Conservation (phyloP, 2,888 invertebrate genomes). For the Pinctada fucata region DNA sequence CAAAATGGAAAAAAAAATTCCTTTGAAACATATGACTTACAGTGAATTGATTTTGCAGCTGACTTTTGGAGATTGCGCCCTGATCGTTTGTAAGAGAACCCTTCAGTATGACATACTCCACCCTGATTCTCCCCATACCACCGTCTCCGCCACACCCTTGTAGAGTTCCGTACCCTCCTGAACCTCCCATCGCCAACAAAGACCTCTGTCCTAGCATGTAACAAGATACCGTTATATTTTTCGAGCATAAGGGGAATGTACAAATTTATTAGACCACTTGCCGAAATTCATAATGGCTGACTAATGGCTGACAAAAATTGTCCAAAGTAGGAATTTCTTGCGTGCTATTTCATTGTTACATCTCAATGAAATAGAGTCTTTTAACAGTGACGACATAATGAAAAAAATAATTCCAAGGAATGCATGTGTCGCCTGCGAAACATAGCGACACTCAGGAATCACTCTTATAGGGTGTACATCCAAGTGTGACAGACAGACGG, state of each 20-base stretch:
- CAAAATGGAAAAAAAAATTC: not conserved
- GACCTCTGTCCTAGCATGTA: slow-evolving; percentile 43
- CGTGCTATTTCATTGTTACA: no score
- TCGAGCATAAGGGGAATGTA: not conserved
- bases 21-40: slow-evolving; percentile 33
- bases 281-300: no score
- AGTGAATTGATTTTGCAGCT: slow-evolving; percentile 40
- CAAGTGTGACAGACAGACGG: no score
- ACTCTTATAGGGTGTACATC: no score
- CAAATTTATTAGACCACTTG: no score
- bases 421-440: no score
- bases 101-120: slow-evolving; percentile 53
- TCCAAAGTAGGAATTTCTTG: no score
- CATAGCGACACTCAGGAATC: no score
- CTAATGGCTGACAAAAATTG: no score
- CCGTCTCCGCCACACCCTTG: slow-evolving; percentile 56
- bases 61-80: slow-evolving; percentile 35
- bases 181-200: slow-evolving; percentile 55
- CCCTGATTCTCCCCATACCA: slow-evolving; percentile 56
- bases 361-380: no score
- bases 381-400: no score
- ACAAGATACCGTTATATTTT: not conserved
- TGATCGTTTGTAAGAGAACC: slow-evolving; percentile 39
- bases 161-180: slow-evolving; percentile 52
- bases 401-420: no score